Conservation (phyloP, 2,888 invertebrate genomes). For the Cephus nigrinus region DNA sequence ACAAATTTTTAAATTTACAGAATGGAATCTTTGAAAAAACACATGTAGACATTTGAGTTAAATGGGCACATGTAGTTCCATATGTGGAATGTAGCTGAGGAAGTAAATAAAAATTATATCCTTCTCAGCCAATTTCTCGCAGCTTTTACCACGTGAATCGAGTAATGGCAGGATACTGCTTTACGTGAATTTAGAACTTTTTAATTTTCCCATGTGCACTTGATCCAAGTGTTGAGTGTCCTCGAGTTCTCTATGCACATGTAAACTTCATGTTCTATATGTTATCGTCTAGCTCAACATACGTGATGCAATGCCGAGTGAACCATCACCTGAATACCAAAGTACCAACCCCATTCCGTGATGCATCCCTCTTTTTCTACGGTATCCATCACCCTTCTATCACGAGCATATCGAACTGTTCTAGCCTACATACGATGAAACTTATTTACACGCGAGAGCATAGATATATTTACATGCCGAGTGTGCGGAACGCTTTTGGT, state of each 20-base stretch:
- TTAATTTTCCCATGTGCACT: not conserved
- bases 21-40: not conserved
- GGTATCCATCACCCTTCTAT: slow-evolving; percentile 33
- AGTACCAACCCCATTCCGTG: slow-evolving; percentile 34
- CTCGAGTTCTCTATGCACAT: slow-evolving; percentile 38
- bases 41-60: not conserved
- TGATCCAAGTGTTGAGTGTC: not conserved
- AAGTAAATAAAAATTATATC: not conserved
- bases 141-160: not conserved
- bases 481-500: slow-evolving; percentile 36
- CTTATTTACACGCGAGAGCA: slow-evolving; percentile 45
- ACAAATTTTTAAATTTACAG: not conserved
- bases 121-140: not conserved
- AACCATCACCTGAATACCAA: slow-evolving; percentile 52
- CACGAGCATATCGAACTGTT: slow-evolving; percentile 38
- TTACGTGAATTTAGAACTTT: not conserved
- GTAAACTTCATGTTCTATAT: slow-evolving; percentile 44
- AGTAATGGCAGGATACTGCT: not conserved
- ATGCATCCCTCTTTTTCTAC: slow-evolving; percentile 17
- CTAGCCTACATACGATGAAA: slow-evolving; percentile 43
- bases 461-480: slow-evolving; percentile 38
- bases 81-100: not conserved
- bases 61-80: not conserved
- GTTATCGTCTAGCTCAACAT: slow-evolving; percentile 44
- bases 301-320: slow-evolving; percentile 55